Evolutionary conservation across 2,113 vertebrate genomes (phyloP).

Genomic region (Ranitomeya variabilis): DNA sequence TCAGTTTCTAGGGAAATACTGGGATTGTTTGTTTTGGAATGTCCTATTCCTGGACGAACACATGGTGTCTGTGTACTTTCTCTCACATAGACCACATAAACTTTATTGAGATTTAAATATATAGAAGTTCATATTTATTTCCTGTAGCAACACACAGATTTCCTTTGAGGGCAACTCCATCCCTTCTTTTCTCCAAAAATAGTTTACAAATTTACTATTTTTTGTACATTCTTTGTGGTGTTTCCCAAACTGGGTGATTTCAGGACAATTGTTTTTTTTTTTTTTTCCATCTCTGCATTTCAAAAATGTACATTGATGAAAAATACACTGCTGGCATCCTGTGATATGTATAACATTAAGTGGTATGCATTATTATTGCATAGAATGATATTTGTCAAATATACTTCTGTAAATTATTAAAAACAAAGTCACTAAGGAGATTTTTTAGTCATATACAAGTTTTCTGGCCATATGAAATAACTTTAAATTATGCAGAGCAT

Average conservation of each 20-base stretch:
- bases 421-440: neutral
- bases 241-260: constrained; percentile 54
- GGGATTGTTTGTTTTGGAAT: constrained; percentile 46
- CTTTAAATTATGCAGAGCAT: neutral
- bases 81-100: constrained; percentile 55
- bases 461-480: neutral
- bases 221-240: constrained; percentile 35
- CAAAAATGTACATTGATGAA: neutral
- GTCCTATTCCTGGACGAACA: constrained; percentile 53
- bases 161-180: constrained; percentile 56
- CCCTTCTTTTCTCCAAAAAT: constrained; percentile 51
- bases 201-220: constrained; percentile 44
- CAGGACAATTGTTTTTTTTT: constrained; percentile 57
- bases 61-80: constrained; percentile 55
- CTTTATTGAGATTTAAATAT: constrained; percentile 58
- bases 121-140: constrained; percentile 55
- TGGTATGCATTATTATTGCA: neutral
- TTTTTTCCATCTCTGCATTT: neutral
- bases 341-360: neutral
- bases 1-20: constrained; percentile 19
- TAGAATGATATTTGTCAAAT: neutral
- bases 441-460: neutral
- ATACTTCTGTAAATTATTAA: neutral
- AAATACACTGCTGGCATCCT: neutral
- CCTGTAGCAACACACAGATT: constrained; percentile 55